Percentiles rank a stretch among this genome's conserved stretches.
These are phyloP conservation scores for Chrysomela aeneicollis DNA, from an alignment of 2,888 invertebrate species.

Conservation along the genomic window DNA sequence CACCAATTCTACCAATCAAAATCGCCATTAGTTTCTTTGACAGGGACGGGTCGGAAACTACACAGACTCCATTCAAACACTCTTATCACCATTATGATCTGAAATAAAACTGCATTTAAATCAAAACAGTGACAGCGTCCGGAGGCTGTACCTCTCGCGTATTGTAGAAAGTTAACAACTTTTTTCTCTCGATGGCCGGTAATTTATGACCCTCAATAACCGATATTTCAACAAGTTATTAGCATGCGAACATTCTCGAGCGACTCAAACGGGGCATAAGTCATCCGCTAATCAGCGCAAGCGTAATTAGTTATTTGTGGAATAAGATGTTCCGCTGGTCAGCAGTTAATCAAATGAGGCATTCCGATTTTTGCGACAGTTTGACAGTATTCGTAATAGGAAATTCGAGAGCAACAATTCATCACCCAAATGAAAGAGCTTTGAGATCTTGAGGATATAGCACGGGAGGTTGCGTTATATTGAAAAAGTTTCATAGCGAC, in stretches of 20 bases:
- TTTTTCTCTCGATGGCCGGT: constrained; percentile 42
- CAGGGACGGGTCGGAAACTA: no score
- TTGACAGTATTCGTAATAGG: constrained; percentile 38
- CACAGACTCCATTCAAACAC: no score
- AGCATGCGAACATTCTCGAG: constrained; percentile 45
- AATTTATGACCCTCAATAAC: constrained; percentile 50
- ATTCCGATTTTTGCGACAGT: constrained; percentile 30
- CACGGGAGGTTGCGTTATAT: no score
- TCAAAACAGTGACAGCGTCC: constrained; percentile 30
- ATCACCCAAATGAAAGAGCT: constrained; percentile 21
- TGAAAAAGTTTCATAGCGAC: no score
- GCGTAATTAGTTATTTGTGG: constrained; percentile 55
- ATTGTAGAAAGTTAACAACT: constrained; percentile 42
- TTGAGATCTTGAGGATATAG: no score
- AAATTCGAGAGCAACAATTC: constrained; percentile 29
- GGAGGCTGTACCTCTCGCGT: constrained; percentile 34
- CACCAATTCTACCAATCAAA: no score
- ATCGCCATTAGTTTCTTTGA: no score
- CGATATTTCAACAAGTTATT: constrained; percentile 50
- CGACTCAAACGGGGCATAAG: constrained; percentile 51
- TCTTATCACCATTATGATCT: no score
- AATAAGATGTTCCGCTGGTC: constrained; percentile 51
- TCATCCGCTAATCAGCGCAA: constrained; percentile 55
- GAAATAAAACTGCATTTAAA: constrained; percentile 5
- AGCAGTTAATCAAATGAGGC: constrained; percentile 44